Conservation (phyloP, 2,113 vertebrate genomes). For the Cololabis saira region DNA sequence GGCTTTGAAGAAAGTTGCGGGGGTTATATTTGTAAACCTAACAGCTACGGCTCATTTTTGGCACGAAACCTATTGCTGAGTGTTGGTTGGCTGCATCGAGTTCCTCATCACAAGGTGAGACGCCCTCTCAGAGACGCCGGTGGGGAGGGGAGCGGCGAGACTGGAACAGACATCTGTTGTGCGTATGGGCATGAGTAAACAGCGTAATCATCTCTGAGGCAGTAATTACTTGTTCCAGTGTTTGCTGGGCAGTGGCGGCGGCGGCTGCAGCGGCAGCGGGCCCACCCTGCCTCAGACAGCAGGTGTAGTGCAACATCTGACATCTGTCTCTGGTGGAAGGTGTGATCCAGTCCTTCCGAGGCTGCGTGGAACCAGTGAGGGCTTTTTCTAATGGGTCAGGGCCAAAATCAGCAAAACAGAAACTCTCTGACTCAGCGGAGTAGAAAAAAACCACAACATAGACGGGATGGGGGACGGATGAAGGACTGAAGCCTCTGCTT, state of each 20-base stretch:
- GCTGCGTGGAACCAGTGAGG: constrained; percentile 14
- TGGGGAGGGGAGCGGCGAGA: constrained; percentile 16
- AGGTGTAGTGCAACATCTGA: constrained; percentile 74
- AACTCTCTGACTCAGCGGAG: constrained; percentile 44
- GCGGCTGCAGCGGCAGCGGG: constrained; percentile 5
- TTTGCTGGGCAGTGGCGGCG: constrained; percentile 25
- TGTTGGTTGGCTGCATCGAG: too few species aligned
- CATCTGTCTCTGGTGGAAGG: constrained; percentile 60
- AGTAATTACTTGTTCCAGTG: constrained; percentile 59
- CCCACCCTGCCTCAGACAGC: constrained; percentile 67
- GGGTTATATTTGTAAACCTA: too few species aligned
- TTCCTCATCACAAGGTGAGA: constrained; percentile 25
- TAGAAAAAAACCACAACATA: constrained; percentile 35
- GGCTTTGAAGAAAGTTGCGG: constrained; percentile 36
- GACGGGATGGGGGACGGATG: constrained; percentile 33
- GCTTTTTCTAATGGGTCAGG: constrained; percentile 17
- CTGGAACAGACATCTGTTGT: constrained; percentile 69
- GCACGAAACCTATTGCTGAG: too few species aligned
- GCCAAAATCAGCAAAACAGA: constrained; percentile 61
- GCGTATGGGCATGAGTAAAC: constrained; percentile 66
- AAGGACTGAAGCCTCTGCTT: constrained; percentile 7
- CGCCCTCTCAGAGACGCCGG: constrained; percentile 14
- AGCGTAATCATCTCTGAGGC: constrained; percentile 67
- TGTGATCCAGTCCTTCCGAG: constrained; percentile 62
- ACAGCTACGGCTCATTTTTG: too few species aligned